Conservation (phyloP, 2,797 vertebrate species). For the Phalloptychus januarius region DNA sequence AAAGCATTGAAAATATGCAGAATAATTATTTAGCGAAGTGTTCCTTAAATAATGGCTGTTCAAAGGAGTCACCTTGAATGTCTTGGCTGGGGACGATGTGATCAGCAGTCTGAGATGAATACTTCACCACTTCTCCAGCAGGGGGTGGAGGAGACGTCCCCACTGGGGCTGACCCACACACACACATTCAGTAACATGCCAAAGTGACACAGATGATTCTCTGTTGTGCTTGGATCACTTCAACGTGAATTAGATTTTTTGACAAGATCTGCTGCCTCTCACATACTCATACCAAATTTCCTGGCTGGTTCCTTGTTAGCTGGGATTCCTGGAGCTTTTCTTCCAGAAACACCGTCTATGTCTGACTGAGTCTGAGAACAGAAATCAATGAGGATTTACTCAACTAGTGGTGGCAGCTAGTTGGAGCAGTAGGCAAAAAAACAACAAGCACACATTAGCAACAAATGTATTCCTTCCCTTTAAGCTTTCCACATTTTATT, state of each 20-base stretch:
- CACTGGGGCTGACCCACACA: constrained; percentile 70
- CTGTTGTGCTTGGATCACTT: neutral
- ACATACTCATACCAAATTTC: constrained; percentile 77
- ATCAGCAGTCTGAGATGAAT: constrained; percentile 82
- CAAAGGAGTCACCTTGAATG: constrained; percentile 78
- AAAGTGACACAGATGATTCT: constrained; percentile 15
- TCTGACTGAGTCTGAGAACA: constrained; percentile 54
- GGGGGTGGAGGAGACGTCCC: constrained; percentile 63
- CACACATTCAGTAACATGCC: constrained; percentile 21
- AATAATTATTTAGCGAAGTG: neutral
- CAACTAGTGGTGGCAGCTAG: neutral
- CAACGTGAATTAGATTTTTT: constrained; percentile 5
- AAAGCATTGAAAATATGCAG: neutral
- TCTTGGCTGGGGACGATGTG: constrained; percentile 88
- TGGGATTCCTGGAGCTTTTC: constrained; percentile 74
- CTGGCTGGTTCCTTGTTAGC: constrained; percentile 69
- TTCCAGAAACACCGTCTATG: constrained; percentile 67
- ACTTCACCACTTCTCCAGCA: constrained; percentile 83
- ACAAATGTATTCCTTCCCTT: neutral
- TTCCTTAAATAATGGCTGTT: neutral
- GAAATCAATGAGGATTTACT: constrained; percentile 21
- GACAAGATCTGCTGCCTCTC: constrained; percentile 3
- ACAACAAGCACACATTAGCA: neutral
- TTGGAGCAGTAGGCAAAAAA: neutral
- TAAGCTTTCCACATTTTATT: neutral